Evolutionary conservation across 1,140 invertebrate species (phyloP), one percentile per base, ranked within the genome.

Genomic region (Cotesia chilonis): DNA sequence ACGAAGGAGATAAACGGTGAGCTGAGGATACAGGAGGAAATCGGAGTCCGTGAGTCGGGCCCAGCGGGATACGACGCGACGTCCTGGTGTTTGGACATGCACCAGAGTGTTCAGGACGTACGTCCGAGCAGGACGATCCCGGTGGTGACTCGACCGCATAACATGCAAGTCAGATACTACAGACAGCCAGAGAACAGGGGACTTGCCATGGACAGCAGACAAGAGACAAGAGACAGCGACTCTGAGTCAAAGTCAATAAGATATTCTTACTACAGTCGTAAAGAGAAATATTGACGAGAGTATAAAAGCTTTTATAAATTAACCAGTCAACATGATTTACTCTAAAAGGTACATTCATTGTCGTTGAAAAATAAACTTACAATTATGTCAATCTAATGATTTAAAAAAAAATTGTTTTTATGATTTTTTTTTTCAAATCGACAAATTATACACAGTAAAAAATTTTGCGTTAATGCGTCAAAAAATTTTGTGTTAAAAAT

Each of bases 1-100:
- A 38, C 1, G 41, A 67, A 20, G 5, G 7, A 4, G n/a, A 20
- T 52, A 65, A 57, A 60, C 70, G 59, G 68, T 55, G 64, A 72
- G 38, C 66, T 20, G 4, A 9, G 4, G 12, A 17, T 51, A 63
- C 28, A 57, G 63, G 59, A 72, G 54, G 64, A 72, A 72, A 72
- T 72, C 28, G 57, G 71, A 72, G 37, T 6, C 71, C 65, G 55
- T 72, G 65, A 65, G 71, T 68, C 71, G 52, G 63, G 64, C 76
- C 36, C 80, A 80, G 78, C 75, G 75, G 80, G 79, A 75, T 76
- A 78, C 77, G 72, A 76, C 74, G 75, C 77, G 73, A 77, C 77
- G 76, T 80, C 75, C 79, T 76, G 77, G 52, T 72, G 70, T 12
- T 55, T 71, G 61, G 47, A 72, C 70, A 66, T 66, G 70, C 55